phyloP scores from a whole-genome alignment of 2,888 invertebrate genomes.

The Eumacrocentrus americanus region DNA sequence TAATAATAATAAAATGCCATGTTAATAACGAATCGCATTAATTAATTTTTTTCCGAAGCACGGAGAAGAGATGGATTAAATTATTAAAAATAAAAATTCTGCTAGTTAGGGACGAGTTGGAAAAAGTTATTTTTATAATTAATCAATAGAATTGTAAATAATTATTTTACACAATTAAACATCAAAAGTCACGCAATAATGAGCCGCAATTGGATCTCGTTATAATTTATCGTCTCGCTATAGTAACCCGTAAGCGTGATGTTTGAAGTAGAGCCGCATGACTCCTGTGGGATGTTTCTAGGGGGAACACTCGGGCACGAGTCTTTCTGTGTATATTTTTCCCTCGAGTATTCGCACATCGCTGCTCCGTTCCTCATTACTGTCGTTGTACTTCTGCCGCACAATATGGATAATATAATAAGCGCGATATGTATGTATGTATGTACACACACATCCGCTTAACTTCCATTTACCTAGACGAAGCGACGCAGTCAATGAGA shows the following conservation, averaged over 20 bases:
- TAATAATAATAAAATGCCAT: no score
- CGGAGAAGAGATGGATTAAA: no score
- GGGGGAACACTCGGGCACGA: conserved; percentile 18
- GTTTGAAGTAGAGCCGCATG: conserved; percentile 34
- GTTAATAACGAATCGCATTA: no score
- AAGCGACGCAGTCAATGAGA: conserved; percentile 43
- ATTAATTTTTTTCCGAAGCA: no score
- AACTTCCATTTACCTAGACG: not conserved
- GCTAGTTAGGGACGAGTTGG: not conserved
- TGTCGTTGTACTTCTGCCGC: conserved; percentile 12
- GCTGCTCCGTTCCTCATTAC: conserved; percentile 31
- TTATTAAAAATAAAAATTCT: not conserved
- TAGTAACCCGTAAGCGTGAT: conserved; percentile 32
- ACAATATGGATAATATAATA: not conserved
- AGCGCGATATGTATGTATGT: conserved; percentile 3
- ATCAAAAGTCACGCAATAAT: not conserved
- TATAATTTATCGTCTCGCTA: conserved; percentile 28
- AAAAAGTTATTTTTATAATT: no score
- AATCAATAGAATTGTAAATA: not conserved
- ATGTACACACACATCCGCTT: not conserved
- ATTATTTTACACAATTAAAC: not conserved
- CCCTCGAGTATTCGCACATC: conserved; percentile 29
- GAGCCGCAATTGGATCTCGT: conserved; percentile 10
- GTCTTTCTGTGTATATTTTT: conserved; percentile 21
- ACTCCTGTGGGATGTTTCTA: conserved; percentile 30